Evolutionary conservation across 2,888 invertebrate species (phyloP).

Genomic region (Entomobrya multifasciata): DNA sequence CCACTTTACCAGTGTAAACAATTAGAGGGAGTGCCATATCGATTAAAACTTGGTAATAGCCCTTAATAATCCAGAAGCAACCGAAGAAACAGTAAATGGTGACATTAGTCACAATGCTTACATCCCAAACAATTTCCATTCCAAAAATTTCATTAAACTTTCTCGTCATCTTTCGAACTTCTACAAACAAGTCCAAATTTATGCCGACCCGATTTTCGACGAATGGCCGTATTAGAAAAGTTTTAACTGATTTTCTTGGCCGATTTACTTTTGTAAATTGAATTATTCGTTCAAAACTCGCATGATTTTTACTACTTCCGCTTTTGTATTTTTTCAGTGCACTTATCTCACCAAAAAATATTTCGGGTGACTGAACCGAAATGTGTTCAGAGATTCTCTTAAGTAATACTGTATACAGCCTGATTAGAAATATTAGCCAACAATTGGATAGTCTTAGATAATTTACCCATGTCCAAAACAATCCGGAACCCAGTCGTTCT

Average conservation of each 20-base stretch:
- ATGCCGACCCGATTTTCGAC: constrained; percentile 16
- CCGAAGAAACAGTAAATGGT: constrained; percentile 62
- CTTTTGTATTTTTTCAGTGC: not conserved
- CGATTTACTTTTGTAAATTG: not conserved
- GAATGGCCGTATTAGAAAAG: not conserved
- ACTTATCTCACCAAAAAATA: not conserved
- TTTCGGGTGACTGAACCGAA: not conserved
- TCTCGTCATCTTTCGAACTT: constrained; percentile 18
- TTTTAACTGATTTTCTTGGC: not conserved
- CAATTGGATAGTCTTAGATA: constrained; percentile 28
- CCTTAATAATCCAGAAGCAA: constrained; percentile 50
- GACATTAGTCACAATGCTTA: constrained; percentile 22
- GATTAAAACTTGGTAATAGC: constrained; percentile 5
- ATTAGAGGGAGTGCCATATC: constrained; percentile 40
- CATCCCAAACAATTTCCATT: constrained; percentile 56
- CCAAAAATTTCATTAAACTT: constrained; percentile 55
- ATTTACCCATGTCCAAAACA: constrained; percentile 40
- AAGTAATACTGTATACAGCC: constrained; percentile 39
- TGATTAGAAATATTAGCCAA: constrained; percentile 43
- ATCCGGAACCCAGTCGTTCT: constrained; percentile 34
- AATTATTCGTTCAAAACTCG: not conserved
- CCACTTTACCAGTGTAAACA: constrained; percentile 51
- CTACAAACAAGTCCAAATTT: constrained; percentile 52
- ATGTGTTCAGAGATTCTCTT: constrained; percentile 7
- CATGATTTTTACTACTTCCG: not conserved